Evolutionary conservation across 2,888 invertebrate species (phyloP), one percentile per base, ranked within the genome.

Genomic region (Pristionchus fissidentatus): DNA sequence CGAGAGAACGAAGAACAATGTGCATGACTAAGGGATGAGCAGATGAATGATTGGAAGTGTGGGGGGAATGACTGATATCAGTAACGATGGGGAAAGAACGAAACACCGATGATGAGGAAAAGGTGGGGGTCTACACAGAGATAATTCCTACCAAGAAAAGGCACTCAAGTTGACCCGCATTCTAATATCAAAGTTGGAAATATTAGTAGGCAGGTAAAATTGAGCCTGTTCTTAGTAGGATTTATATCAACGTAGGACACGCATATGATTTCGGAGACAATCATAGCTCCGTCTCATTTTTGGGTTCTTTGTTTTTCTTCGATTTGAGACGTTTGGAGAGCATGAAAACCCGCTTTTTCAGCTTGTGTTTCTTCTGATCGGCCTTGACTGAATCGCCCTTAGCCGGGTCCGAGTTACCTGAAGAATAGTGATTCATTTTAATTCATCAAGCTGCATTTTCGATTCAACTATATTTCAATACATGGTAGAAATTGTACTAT

Each of bases 301-400:
- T 2, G 38, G 0, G 3, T 19, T 70, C 70, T 26, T 70, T 70
- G 5, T 13, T 66, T 22, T 84, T 85, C 57, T 66, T 70, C 19
- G 80, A 77, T 43, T 80, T 84, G 15, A 84, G 46, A 29, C 83
- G 84, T 41, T 85, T 85, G 8, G 83, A 73, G 19, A 85, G 60
- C 43, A 85, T 82, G 35, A 73, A 46, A 49, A 85, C 78, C 15
- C 85, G 43, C 26, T 84, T 73, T 49, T 70, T 80, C 41, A 84
- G 38, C 2, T 75, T 85, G 5, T n/a, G 55, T 55, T 84, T 85
- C 82, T 85, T 84, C 32, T 84, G 80, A n/a, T 83, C 84, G 13
- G 43, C 62, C 57, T 81, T 81, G 7, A 32, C 3, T 7, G 80
- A 62, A 8, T 29, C 10, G 10, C 35, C 41, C 13, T 55, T 26